Evolutionary conservation across 2,797 vertebrate species (phyloP).

Genomic region (Craterocephalus amniculus): DNA sequence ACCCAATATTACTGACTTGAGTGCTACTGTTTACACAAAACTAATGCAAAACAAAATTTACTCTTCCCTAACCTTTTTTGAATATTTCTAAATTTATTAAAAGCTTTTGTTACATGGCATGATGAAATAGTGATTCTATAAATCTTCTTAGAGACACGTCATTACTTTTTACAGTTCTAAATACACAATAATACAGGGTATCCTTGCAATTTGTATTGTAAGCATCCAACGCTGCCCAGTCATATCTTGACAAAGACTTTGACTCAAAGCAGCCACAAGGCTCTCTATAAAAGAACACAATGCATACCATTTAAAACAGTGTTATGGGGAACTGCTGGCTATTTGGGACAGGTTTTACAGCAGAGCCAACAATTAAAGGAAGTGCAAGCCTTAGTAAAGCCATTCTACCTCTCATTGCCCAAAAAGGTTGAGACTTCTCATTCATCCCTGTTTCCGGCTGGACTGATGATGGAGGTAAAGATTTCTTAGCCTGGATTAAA

Average conservation of each 20-base stretch:
- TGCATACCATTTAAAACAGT: conserved; percentile 16
- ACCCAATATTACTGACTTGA: background rate
- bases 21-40: background rate
- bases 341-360: conserved; percentile 53
- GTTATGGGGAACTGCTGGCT: conserved; percentile 34
- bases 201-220: background rate
- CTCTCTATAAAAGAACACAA: conserved; percentile 46
- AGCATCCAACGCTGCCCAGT: conserved; percentile 5
- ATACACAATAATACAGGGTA: background rate
- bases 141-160: background rate
- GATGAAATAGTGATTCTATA: background rate
- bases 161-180: background rate
- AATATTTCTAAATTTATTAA: background rate
- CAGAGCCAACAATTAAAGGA: conserved; percentile 88
- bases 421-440: conserved; percentile 41
- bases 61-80: background rate
- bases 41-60: background rate
- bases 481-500: conserved; percentile 43
- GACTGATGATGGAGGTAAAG: conserved; percentile 53
- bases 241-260: conserved; percentile 24
- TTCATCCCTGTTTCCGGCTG: conserved; percentile 32
- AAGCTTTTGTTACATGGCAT: background rate
- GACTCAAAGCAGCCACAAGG: conserved; percentile 25
- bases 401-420: conserved; percentile 54
- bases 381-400: conserved; percentile 76